phyloP scores from a whole-genome alignment of 2,113 vertebrate genomes.

The Plecotus auritus region DNA sequence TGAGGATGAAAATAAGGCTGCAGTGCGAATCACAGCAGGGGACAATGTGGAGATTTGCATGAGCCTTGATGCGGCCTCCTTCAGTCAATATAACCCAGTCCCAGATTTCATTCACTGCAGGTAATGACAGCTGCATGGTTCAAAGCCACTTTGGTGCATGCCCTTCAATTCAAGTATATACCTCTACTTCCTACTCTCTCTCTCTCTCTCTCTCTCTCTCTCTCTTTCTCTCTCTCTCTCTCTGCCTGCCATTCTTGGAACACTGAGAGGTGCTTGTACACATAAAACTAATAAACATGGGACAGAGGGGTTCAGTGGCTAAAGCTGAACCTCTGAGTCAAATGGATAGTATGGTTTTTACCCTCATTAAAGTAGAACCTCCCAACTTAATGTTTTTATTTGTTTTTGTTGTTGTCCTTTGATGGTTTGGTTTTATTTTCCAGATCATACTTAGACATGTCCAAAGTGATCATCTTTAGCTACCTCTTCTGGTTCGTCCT shows the following conservation, averaged over 20 bases:
- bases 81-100: constrained; percentile 97
- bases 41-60: constrained; percentile 99
- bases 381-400: neutral
- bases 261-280: neutral
- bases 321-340: neutral
- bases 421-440: constrained; percentile 32
- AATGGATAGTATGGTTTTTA: accelerated
- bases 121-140: constrained; percentile 74
- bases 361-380: neutral
- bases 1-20: constrained; percentile 95
- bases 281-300: neutral
- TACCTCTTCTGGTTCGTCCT: constrained; percentile 99
- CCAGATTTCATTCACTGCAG: constrained; percentile 98
- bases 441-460: constrained; percentile 98
- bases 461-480: constrained; percentile 98
- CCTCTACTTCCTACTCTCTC: neutral
- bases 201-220: neutral
- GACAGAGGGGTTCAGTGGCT: neutral
- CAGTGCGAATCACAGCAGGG: constrained; percentile 92
- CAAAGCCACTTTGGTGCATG: neutral
- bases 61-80: constrained; percentile 94
- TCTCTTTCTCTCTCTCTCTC: no score
- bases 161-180: accelerated
- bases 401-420: neutral
- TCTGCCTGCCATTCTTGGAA: neutral